These are phyloP conservation scores for Enteromius paludinosus DNA, from an alignment of 2,797 vertebrate genomes.

Conservation along the genomic window DNA sequence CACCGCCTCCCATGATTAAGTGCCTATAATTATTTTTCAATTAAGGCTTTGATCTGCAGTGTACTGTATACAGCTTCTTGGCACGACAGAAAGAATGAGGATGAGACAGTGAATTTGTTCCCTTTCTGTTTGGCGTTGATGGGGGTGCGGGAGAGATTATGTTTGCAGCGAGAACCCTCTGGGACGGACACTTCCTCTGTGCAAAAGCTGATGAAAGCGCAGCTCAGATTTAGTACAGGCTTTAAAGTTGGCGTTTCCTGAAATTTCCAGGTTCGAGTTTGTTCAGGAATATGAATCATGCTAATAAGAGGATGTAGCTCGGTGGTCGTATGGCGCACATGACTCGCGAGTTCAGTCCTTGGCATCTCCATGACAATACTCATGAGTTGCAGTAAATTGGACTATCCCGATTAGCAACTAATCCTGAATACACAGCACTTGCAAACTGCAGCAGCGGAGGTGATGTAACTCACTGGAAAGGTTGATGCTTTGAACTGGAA, in stretches of 20 bases:
- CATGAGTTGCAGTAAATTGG: conserved; percentile 12
- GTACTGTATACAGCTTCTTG: conserved; percentile 83
- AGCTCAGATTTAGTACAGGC: conserved; percentile 27
- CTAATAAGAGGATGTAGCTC: conserved; percentile 28
- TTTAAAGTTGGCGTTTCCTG: conserved; percentile 45
- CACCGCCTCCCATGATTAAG: conserved; percentile 99
- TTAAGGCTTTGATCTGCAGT: conserved; percentile 98
- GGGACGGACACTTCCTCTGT: conserved; percentile 55
- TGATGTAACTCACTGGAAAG: conserved; percentile 42
- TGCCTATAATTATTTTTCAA: conserved; percentile 99
- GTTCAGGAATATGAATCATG: conserved; percentile 31
- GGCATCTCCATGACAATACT: conserved; percentile 30
- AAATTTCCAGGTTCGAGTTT: conserved; percentile 38
- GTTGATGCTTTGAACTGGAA: conserved; percentile 36
- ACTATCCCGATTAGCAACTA: conserved; percentile 26
- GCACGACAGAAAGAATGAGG: conserved; percentile 76
- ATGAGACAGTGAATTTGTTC: conserved; percentile 82
- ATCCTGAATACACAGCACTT: conserved; percentile 26
- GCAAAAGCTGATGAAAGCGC: conserved; percentile 60
- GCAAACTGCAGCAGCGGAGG: conserved; percentile 26
- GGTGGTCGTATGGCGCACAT: background rate
- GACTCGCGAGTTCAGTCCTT: background rate
- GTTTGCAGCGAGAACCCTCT: conserved; percentile 64
- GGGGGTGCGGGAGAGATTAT: conserved; percentile 74
- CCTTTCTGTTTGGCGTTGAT: conserved; percentile 77